Percentiles rank a stretch among this genome's conserved stretches.
These are phyloP conservation scores for Oriolus oriolus DNA, from an alignment of 2,113 vertebrate species.

Conservation along the genomic window DNA sequence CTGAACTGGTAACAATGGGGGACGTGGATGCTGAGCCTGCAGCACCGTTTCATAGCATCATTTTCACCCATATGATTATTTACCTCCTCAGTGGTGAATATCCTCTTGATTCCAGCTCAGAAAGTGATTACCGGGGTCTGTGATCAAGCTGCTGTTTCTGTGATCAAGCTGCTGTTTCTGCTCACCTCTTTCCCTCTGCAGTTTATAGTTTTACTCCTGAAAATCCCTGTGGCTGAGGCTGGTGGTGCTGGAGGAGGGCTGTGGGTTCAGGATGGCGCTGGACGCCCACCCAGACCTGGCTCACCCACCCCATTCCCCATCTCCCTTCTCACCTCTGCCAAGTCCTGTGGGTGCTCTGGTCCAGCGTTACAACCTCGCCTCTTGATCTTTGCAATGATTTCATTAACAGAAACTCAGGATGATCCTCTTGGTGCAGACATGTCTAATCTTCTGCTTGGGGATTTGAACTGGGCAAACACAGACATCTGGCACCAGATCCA, in stretches of 20 bases:
- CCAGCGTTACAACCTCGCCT: rapidly evolving
- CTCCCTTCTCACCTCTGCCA: not conserved
- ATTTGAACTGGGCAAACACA: not conserved
- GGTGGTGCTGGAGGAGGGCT: not conserved
- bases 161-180: not conserved
- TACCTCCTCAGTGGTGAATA: not conserved
- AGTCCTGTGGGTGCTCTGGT: not conserved
- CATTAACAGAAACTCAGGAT: not conserved
- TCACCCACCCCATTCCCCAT: not conserved
- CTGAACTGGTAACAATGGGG: not conserved
- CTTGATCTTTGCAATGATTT: not conserved
- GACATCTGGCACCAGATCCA: not conserved
- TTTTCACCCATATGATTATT: not conserved
- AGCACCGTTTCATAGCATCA: not conserved
- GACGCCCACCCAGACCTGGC: not conserved
- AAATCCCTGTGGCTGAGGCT: not conserved
- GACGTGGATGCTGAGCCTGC: not conserved
- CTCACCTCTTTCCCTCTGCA: not conserved
- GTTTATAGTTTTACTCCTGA: not conserved
- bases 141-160: not conserved
- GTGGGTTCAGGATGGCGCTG: not conserved
- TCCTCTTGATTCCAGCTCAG: not conserved
- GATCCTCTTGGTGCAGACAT: rapidly evolving
- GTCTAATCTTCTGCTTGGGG: not conserved
- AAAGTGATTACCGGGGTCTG: not conserved